Evolutionary conservation across 2,113 vertebrate species (phyloP), one percentile per base, ranked within the genome.

Genomic region (Triplophysa tibetana): DNA sequence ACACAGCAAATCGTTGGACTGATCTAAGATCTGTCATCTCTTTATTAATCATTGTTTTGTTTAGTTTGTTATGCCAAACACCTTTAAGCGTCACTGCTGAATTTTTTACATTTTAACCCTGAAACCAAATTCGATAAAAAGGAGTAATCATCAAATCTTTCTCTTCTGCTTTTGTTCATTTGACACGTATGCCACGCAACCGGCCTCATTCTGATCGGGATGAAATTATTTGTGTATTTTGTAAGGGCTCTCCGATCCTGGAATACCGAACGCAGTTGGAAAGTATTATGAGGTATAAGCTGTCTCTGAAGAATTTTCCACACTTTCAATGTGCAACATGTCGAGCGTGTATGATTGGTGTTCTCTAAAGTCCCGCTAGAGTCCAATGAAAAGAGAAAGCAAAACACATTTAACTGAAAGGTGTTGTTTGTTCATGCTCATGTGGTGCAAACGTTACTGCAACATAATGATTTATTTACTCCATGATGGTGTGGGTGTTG

Each of bases 131-230:
- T 84, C 64, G 54, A 89, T n/a, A n/a, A n/a, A n/a, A n/a, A n/a
- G n/a, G n/a, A n/a, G 87, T 89, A 88, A 68, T 68, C 52, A 56
- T 73, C 43, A 64, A 79, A 85, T 85, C 85, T 78, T 85, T 88
- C 43, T 45, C 68, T 81, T 83, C 86, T 83, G 56, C 77, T 33
- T 62, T 26, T 83, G 73, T 80, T 79, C 85, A 79, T 77, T 58
- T 79, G 41, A 12, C 80, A 26, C 45, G 54, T 62, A 54, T 56
- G 65, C 33, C 63, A 38, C 48, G 8, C 70, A 79, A 75, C 73
- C 64, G 50, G 29, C 48, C 21, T 48, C 85, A 77, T 78, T 81
- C 78, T 87, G 60, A 77, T 81, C 26, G 63, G 78, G 78, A 87
- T 87, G 81, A 80, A 72, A 61, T 75, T 68, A 63, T 79, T 83